Evolutionary conservation across 2,888 invertebrate species (phyloP), one percentile per base, ranked within the genome.

Genomic region (Pilophorus perplexus): DNA sequence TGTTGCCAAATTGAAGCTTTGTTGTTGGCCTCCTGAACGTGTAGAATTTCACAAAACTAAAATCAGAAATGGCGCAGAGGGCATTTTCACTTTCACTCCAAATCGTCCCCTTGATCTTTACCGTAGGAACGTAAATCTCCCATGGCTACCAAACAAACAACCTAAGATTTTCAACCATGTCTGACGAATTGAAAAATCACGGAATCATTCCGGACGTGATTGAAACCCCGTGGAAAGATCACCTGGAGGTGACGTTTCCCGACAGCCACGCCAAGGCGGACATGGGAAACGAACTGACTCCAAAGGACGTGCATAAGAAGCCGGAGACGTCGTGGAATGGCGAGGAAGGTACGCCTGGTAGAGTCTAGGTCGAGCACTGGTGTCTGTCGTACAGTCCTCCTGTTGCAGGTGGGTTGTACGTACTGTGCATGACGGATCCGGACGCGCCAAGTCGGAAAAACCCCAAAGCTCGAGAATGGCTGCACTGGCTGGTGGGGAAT

Each of bases 401-500:
- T n/a, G n/a, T 52, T 52, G 8, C 33, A 52, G 52, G 8, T 28
- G n/a, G 14, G 23, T 82, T 84, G 64, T 93, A 93, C 76, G 88
- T 90, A 0, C 77, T 93, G 2, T 86, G 87, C 73, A 87, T 91
- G 89, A 90, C 89, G 80, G 95, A 96, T 80, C 94, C 94, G 0
- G 95, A 95, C 80, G 93, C 93, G 6, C 94, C 94, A 0, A 88
- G 87, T 71, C 85, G 93, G 27, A 76, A 80, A 16, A 83, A 88
- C 6, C 93, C 92, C 0, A 88, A 80, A 70, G 86, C 82, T 76
- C 83, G 93, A 33, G 94, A 95, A 77, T 93, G 89, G 87, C 89
- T 89, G 74, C 94, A 94, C 77, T 95, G 93, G 94, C 77, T 93
- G 2, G 87, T 95, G 0, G 88, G 84, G 20, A 94, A 94, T 75